Evolutionary conservation across 1,140 invertebrate species (phyloP).

Genomic region (Nephotettix cincticeps): DNA sequence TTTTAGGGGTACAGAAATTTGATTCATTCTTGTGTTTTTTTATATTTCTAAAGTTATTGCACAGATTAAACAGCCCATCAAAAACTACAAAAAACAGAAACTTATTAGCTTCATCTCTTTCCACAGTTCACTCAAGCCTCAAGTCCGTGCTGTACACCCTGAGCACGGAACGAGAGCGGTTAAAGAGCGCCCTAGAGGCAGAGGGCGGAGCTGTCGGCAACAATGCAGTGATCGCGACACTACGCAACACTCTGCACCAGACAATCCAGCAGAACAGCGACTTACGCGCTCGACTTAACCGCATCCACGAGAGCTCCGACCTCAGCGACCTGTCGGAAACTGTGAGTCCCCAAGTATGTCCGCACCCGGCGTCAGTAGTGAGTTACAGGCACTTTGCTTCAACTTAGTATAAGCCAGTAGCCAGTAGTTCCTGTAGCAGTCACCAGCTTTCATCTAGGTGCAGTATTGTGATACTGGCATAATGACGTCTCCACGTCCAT

Average conservation of each 20-base stretch:
- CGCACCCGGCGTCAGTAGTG: neutral
- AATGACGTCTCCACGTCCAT: no score
- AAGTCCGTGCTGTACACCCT: conserved; percentile 54
- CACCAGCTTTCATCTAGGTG: no score
- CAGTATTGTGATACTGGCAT: no score
- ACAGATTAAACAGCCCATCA: neutral
- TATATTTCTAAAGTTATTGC: neutral
- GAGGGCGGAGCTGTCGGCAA: conserved; percentile 46
- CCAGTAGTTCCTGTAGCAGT: no score
- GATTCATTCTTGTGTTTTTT: neutral
- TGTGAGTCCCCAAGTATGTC: conserved; percentile 46
- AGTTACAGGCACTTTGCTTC: neutral
- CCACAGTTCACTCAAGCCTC: conserved; percentile 56
- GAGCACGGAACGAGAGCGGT: conserved; percentile 61
- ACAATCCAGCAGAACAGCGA: conserved; percentile 73
- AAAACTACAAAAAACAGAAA: neutral
- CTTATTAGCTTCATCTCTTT: no score
- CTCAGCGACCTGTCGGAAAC: conserved; percentile 56
- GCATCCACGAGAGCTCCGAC: conserved; percentile 66
- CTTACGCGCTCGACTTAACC: conserved; percentile 60
- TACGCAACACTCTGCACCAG: conserved; percentile 60
- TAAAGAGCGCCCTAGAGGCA: conserved; percentile 55
- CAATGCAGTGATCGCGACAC: conserved; percentile 48
- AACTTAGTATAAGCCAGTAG: no score
- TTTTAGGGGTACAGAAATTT: no score